phyloP scores from a whole-genome alignment of 1,140 invertebrate genomes.

The Caenorhabditis briggsae region DNA sequence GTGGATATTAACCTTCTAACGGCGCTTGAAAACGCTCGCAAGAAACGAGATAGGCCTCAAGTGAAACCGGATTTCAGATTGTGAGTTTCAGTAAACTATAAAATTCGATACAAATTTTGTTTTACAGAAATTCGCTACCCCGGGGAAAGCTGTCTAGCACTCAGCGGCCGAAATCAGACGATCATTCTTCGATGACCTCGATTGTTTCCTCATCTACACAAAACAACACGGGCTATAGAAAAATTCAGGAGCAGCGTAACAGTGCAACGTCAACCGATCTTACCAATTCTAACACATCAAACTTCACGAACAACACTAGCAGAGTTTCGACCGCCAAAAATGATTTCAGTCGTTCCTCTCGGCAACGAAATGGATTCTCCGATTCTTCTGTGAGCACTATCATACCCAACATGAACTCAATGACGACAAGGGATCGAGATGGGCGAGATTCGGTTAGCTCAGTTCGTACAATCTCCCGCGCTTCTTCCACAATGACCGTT shows the following conservation, averaged over 20 bases:
- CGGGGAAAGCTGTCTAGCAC: too few relatives aligned
- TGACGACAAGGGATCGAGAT: not conserved
- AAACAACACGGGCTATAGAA: not conserved
- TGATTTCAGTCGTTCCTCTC: not conserved
- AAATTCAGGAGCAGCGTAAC: not conserved
- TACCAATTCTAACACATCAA: slow-evolving; percentile 3
- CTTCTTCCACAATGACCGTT: slow-evolving; percentile 14
- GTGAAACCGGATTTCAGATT: slow-evolving; percentile 7
- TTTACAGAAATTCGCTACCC: too few relatives aligned
- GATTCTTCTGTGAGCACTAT: slow-evolving; percentile 5
- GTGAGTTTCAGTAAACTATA: not conserved
- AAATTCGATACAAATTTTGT: too few relatives aligned
- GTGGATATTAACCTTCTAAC: not conserved
- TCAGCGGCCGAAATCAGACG: too few relatives aligned
- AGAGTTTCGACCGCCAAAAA: not conserved
- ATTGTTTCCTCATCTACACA: not conserved
- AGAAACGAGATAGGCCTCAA: not conserved
- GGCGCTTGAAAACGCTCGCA: not conserved
- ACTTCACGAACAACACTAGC: not conserved
- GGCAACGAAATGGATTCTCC: not conserved
- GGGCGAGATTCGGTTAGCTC: slow-evolving; percentile 27
- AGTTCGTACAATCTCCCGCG: not conserved
- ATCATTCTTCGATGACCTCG: not conserved
- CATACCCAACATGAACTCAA: not conserved
- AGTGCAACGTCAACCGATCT: not conserved